Conservation (phyloP, 2,113 vertebrate genomes). For the Nannobrachium achirus region DNA sequence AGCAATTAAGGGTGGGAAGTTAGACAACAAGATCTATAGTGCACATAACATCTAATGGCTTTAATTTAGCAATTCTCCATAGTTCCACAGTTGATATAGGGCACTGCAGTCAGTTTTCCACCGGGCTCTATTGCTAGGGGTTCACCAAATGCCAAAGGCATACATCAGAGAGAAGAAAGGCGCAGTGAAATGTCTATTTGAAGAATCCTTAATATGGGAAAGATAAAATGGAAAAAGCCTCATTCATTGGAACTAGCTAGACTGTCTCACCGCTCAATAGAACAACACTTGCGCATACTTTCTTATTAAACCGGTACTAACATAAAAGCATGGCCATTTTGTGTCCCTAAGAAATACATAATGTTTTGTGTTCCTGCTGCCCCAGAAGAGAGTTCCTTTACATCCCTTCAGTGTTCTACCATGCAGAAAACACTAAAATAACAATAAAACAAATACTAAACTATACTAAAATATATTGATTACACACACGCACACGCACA, state of each 20-base stretch:
- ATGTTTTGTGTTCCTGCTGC: slow-evolving; percentile 24
- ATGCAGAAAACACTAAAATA: slow-evolving; percentile 33
- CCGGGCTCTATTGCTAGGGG: slow-evolving; percentile 25
- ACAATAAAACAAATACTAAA: slow-evolving; percentile 32
- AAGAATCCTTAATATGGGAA: not conserved
- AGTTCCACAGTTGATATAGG: slow-evolving; percentile 21
- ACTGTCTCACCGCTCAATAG: slow-evolving; percentile 14
- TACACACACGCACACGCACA: slow-evolving; percentile 29
- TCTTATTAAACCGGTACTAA: slow-evolving; percentile 41
- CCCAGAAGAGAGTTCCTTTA: slow-evolving; percentile 47
- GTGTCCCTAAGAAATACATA: slow-evolving; percentile 38
- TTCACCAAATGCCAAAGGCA: slow-evolving; percentile 25
- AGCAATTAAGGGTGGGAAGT: slow-evolving; percentile 37
- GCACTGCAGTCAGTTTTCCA: slow-evolving; percentile 36
- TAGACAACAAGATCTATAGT: slow-evolving; percentile 16
- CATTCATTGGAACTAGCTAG: slow-evolving; percentile 12
- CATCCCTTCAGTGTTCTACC: slow-evolving; percentile 45
- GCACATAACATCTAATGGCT: slow-evolving; percentile 1
- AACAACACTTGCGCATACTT: slow-evolving; percentile 15
- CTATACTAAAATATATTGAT: slow-evolving; percentile 57
- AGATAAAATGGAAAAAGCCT: not conserved
- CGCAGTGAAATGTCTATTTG: slow-evolving; percentile 24
- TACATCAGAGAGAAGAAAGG: slow-evolving; percentile 38
- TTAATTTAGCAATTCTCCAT: slow-evolving; percentile 26
- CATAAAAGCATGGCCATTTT: slow-evolving; percentile 44